Percentiles rank a stretch among this genome's conserved stretches.
phyloP scores from a whole-genome alignment of 2,797 vertebrate species.

The Eutrigla gurnardus region DNA sequence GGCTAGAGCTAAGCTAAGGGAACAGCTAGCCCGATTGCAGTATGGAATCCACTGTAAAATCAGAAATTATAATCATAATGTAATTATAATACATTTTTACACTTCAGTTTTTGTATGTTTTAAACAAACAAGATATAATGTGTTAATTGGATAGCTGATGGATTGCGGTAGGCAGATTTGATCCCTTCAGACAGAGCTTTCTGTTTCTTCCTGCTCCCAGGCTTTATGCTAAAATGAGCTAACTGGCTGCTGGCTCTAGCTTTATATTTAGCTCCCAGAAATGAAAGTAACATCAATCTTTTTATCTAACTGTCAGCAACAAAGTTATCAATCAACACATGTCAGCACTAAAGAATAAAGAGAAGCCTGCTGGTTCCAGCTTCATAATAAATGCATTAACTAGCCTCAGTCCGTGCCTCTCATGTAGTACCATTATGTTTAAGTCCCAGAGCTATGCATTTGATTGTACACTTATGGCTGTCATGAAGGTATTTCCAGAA shows the following conservation, averaged over 20 bases:
- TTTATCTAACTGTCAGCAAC: background rate
- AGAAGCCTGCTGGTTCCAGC: background rate
- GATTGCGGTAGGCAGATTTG: background rate
- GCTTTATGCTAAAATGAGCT: background rate
- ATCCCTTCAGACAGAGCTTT: background rate
- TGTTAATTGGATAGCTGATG: background rate
- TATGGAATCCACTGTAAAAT: no score
- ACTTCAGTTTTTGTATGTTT: background rate
- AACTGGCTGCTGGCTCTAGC: background rate
- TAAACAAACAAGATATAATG: background rate
- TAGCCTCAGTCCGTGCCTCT: background rate
- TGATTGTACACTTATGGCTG: constrained; percentile 5
- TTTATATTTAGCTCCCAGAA: background rate
- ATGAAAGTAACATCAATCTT: background rate
- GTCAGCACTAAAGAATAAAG: background rate
- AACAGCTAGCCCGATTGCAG: background rate
- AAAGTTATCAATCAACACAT: background rate
- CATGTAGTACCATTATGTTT: background rate
- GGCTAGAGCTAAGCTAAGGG: background rate
- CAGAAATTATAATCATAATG: no score
- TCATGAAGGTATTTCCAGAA: background rate
- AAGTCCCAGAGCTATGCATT: background rate
- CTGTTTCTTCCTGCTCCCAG: background rate
- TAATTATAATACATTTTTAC: no score
- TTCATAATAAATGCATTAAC: background rate